Evolutionary conservation across 2,888 invertebrate species (phyloP).

Genomic region (Arrhopalites spinosus): DNA sequence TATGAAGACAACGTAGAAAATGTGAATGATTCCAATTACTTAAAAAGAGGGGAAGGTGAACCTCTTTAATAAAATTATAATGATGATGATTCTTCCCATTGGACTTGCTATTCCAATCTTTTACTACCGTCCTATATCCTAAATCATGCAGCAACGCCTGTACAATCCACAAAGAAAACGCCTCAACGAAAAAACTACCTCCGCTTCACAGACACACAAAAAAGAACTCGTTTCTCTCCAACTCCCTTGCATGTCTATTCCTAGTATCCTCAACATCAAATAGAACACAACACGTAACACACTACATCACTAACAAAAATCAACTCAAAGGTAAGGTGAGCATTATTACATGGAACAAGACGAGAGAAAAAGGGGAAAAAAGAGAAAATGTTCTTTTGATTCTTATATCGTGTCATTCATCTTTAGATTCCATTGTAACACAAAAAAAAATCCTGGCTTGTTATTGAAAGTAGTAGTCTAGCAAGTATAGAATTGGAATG

Average conservation of each 20-base stretch:
- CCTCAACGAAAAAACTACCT: not conserved
- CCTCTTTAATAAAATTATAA: too few relatives aligned
- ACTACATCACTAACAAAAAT: not conserved
- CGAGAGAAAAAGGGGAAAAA: not conserved
- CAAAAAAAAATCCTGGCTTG: too few relatives aligned
- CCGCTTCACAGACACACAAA: not conserved
- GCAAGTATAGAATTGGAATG: too few relatives aligned
- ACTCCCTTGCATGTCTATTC: too few relatives aligned
- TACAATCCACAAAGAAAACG: conserved; percentile 4
- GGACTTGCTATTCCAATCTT: not conserved
- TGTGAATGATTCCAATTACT: too few relatives aligned
- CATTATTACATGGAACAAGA: not conserved
- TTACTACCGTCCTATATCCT: not conserved
- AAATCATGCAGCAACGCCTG: not conserved
- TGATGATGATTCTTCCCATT: too few relatives aligned
- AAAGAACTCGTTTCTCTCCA: too few relatives aligned
- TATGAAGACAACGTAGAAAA: too few relatives aligned
- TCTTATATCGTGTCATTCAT: not conserved
- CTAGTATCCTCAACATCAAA: not conserved
- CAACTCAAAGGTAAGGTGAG: not conserved
- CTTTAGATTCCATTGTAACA: too few relatives aligned
- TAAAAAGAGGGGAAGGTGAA: too few relatives aligned
- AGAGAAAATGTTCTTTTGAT: not conserved
- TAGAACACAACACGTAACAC: not conserved
- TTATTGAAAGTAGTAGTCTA: too few relatives aligned